A percentile compares a stretch with the other conserved stretches of the same genome.
Evolutionary conservation across 2,888 invertebrate genomes (phyloP).

Genomic region (Blastobasis lacticolella): DNA sequence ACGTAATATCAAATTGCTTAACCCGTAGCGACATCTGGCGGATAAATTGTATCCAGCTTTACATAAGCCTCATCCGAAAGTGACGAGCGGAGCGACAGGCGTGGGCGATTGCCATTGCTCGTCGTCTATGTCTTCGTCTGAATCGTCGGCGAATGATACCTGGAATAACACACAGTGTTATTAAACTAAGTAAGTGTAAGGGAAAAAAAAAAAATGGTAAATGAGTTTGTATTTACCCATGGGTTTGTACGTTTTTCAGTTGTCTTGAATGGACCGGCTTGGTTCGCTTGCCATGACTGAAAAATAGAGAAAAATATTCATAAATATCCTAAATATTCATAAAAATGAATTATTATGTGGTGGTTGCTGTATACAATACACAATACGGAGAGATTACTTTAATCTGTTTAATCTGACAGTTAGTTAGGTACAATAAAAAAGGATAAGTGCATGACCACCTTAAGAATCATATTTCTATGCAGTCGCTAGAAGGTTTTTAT

Average conservation of each 20-base stretch:
- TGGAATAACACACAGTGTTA: slow-evolving; percentile 18
- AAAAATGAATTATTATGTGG: neutral
- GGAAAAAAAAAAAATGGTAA: no score
- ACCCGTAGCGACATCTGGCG: no score
- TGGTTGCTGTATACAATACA: neutral
- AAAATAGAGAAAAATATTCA: slow-evolving; percentile 10
- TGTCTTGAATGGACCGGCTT: slow-evolving; percentile 41
- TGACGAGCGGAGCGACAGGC: slow-evolving; percentile 59
- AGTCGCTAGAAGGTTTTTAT: no score
- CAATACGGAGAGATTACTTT: no score
- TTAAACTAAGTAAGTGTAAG: no score
- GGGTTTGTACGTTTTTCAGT: slow-evolving; percentile 44
- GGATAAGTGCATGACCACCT: no score
- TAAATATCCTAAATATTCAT: neutral
- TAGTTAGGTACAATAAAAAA: no score
- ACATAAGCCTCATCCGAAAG: slow-evolving; percentile 35
- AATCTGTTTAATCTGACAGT: no score
- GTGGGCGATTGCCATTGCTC: slow-evolving; percentile 53
- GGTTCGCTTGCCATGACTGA: slow-evolving; percentile 61
- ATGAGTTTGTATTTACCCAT: slow-evolving; percentile 36
- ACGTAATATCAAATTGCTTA: no score
- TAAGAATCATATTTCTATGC: no score
- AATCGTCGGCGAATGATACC: slow-evolving; percentile 60
- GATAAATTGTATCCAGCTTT: neutral
- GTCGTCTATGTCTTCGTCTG: slow-evolving; percentile 51